Percentiles rank a stretch among this genome's conserved stretches.
Evolutionary conservation across 2,113 vertebrate genomes (phyloP).

Genomic region (Dicerorhinus sumatrensis): DNA sequence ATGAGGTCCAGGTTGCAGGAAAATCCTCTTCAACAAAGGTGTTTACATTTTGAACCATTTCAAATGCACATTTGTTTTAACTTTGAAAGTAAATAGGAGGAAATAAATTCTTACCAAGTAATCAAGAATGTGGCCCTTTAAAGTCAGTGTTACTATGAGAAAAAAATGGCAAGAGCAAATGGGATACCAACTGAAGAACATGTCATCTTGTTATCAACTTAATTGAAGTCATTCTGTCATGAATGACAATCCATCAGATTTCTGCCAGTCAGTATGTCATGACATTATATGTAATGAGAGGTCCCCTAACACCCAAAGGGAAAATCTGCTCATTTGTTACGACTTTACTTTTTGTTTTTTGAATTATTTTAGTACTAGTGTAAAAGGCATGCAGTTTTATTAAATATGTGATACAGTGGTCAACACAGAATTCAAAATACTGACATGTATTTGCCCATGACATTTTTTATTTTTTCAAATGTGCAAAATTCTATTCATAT

Average conservation of each 20-base stretch:
- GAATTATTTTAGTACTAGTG: constrained; percentile 12
- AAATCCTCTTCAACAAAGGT: neutral
- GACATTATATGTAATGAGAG: constrained; percentile 85
- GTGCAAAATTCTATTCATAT: constrained; percentile 57
- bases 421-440: neutral
- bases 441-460: neutral
- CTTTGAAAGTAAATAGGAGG: constrained; percentile 51
- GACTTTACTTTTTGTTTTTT: constrained; percentile 82
- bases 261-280: constrained; percentile 84
- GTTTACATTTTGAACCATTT: neutral
- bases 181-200: constrained; percentile 79
- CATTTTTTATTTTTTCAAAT: constrained; percentile 65
- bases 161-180: constrained; percentile 77
- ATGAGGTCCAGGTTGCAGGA: neutral
- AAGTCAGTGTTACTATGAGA: constrained; percentile 79
- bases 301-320: constrained; percentile 84
- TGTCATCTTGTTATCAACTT: constrained; percentile 84
- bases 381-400: neutral
- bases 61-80: constrained; percentile 53
- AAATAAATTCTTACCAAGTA: constrained; percentile 74
- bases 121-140: constrained; percentile 77
- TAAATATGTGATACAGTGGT: neutral
- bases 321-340: constrained; percentile 82
- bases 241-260: constrained; percentile 84
- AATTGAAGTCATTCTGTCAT: constrained; percentile 86